phyloP scores from a whole-genome alignment of 2,888 invertebrate genomes.

The Philopedon plagiatum region DNA sequence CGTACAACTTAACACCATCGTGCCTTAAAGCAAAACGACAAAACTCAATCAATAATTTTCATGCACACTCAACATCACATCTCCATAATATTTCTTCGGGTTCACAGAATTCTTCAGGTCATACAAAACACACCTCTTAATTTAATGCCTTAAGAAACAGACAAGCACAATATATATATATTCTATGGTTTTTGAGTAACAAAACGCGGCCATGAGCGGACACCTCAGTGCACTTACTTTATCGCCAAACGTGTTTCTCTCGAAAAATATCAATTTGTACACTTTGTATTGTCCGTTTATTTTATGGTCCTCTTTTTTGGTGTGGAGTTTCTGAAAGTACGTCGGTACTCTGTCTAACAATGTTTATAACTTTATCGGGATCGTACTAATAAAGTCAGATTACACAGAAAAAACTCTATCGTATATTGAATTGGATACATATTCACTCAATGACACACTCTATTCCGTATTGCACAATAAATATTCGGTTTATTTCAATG shows the following conservation, averaged over 20 bases:
- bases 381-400: not conserved
- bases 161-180: no score
- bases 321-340: not conserved
- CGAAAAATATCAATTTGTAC: slow-evolving; percentile 43
- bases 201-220: slow-evolving; percentile 24
- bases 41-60: no score
- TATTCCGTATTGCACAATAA: no score
- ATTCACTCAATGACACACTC: no score
- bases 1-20: no score
- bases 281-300: slow-evolving; percentile 27
- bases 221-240: slow-evolving; percentile 47
- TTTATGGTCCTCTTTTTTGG: slow-evolving; percentile 22
- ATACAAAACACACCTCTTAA: slow-evolving; percentile 26
- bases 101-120: slow-evolving; percentile 13
- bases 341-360: not conserved
- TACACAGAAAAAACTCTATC: no score
- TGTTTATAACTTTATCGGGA: not conserved
- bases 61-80: no score
- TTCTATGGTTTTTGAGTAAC: slow-evolving; percentile 39
- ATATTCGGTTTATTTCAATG: no score
- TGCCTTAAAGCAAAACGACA: no score
- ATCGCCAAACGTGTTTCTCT: slow-evolving; percentile 45
- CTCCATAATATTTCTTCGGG: not conserved
- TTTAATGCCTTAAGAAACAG: slow-evolving; percentile 16
- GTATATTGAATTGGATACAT: no score